Base-by-base conservation (phyloP, 2,113 vertebrate species). In the Crotalus helleri region DNA sequence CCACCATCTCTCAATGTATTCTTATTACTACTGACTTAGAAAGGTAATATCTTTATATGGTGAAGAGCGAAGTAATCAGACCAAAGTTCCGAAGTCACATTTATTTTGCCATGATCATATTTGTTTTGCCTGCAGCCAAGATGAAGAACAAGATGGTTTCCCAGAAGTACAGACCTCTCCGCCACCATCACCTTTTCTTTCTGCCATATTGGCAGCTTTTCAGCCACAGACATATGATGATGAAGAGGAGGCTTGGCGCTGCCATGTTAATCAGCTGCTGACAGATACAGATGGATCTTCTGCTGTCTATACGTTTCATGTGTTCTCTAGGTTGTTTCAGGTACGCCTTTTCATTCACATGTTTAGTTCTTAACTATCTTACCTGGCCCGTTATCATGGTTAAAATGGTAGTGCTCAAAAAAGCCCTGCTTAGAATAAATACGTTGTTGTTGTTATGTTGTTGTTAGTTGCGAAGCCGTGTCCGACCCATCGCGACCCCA, bases 161-260 rank as follows among this genome's bases (percentile, higher is more conserved):
- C 97, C 98, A 9, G 99, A 99, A 96, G 97, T 97, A 5, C 99
- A 99, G 96, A 97, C 98, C 4, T 99, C 99, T 44, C 99, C 99
- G 46, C 99, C 98, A 46, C 99, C 99, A 1, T 99, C 99, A 0
- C 99, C 99, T 0, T 99, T 99, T 95, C 98, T 99, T 91, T 99
- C 99, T 29, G 99, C 99, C 96, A 99, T 99, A 96, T 97, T 99
- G 96, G 99, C 99, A n/a, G 99, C 99, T 3, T 99, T 99, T 95
- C 99, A 99, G 64, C 99, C 99, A 0, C 98, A 98, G 87, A 95
- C 98, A 0, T 99, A 98, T 0, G 99, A 99, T 2, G 98, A 99
- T 17, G 99, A 99, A 57, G 99, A 99, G 53, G 99, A 99, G 61
- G 99, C 99, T 91, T 99, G 99, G 99, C 99, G 99, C 96, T 99